Conservation (phyloP, 2,888 invertebrate species). For the Fragum whitleyi region DNA sequence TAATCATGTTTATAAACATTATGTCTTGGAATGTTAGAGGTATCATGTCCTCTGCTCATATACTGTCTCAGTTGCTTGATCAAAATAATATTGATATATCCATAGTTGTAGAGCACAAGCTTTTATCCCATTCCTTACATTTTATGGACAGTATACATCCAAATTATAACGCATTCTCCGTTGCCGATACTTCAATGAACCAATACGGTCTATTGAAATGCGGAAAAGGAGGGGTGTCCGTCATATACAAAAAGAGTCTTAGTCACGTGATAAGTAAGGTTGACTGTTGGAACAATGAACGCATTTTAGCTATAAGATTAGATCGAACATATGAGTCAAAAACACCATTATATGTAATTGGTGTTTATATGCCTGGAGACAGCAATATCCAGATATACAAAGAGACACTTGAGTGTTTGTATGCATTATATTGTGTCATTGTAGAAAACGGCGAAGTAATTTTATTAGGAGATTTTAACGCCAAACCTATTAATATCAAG, state of each 20-base stretch:
- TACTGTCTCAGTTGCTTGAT: background rate
- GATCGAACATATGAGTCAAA: background rate
- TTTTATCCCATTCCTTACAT: background rate
- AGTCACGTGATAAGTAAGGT: background rate
- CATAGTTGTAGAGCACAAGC: conserved; percentile 14
- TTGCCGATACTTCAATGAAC: background rate
- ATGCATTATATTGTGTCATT: background rate
- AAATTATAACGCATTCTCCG: conserved; percentile 1
- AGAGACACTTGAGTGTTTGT: background rate
- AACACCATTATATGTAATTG: background rate
- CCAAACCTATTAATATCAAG: background rate
- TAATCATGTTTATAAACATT: background rate
- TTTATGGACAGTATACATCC: conserved; percentile 1
- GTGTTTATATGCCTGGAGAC: conserved; percentile 9
- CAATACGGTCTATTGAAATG: conserved; percentile 13
- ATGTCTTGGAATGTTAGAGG: conserved; percentile 21
- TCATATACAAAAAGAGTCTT: background rate
- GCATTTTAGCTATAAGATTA: background rate
- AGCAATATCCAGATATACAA: conserved; percentile 1
- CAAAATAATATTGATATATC: conserved; percentile 9
- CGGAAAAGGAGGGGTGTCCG: background rate
- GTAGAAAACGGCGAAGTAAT: background rate
- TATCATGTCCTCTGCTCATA: conserved; percentile 15
- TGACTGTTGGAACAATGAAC: conserved; percentile 1
- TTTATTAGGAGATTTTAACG: conserved; percentile 14